Evolutionary conservation across 2,797 vertebrate species (phyloP).

Genomic region (Enteromius treurensis): DNA sequence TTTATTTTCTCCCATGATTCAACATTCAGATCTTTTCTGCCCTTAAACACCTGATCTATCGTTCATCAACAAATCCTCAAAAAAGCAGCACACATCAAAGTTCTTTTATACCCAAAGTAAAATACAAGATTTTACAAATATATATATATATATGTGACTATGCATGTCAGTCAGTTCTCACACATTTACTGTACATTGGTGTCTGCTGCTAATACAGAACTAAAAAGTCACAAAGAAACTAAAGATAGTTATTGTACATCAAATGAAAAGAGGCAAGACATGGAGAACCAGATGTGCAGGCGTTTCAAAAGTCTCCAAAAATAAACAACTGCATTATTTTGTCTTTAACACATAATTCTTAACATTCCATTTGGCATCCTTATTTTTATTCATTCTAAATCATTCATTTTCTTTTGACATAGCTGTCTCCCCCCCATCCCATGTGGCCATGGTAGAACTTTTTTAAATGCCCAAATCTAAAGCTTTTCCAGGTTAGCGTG

Average conservation of each 20-base stretch:
- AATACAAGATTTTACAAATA: constrained; percentile 77
- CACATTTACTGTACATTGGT: constrained; percentile 67
- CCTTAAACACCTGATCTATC: constrained; percentile 66
- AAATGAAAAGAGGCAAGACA: neutral
- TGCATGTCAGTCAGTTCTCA: constrained; percentile 63
- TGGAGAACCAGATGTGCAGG: neutral
- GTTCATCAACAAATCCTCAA: constrained; percentile 63
- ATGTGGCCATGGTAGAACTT: neutral
- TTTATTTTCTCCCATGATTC: constrained; percentile 67
- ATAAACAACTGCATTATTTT: neutral
- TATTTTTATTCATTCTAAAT: constrained; percentile 10
- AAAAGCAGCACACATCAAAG: constrained; percentile 64
- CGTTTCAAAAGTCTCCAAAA: neutral
- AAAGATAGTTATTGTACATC: constrained; percentile 4
- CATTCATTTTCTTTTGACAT: neutral
- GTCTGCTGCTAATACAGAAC: constrained; percentile 34
- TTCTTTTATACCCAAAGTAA: constrained; percentile 66
- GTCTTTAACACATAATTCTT: neutral
- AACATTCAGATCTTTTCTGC: constrained; percentile 67
- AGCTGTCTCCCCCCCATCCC: neutral
- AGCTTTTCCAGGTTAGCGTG: neutral
- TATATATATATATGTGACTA: constrained; percentile 61
- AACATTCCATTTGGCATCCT: constrained; percentile 9
- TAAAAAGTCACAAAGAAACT: neutral
- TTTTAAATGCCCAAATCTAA: constrained; percentile 16